Conservation (phyloP, 2,113 vertebrate genomes). For the Rattus rattus region DNA sequence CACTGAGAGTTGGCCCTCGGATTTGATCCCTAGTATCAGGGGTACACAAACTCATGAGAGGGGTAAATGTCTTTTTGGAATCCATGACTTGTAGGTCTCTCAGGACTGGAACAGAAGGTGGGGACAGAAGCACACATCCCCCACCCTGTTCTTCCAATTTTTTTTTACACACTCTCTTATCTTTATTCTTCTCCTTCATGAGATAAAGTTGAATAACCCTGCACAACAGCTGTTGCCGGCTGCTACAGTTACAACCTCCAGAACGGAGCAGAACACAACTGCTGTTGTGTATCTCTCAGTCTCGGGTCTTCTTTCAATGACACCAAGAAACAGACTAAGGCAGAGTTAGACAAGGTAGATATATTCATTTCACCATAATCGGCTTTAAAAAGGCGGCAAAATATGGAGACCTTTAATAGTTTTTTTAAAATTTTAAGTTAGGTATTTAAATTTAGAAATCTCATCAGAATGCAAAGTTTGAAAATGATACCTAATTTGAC, state of each 20-base stretch:
- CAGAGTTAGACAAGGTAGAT: neutral
- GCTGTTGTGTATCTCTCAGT: neutral
- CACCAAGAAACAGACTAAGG: neutral
- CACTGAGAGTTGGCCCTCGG: neutral
- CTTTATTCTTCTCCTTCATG: neutral
- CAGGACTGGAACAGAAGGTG: neutral
- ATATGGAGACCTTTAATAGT: conserved; percentile 76
- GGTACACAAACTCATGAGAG: neutral
- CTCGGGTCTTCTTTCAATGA: neutral
- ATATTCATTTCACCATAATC: conserved; percentile 73
- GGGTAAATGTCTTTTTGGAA: neutral
- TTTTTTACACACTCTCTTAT: neutral
- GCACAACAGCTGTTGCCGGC: neutral
- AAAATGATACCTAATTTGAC: conserved; percentile 82
- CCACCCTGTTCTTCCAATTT: neutral
- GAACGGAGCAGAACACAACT: neutral
- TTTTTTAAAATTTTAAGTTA: conserved; percentile 73
- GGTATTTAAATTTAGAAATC: conserved; percentile 71
- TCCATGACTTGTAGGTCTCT: neutral
- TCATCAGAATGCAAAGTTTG: conserved; percentile 82
- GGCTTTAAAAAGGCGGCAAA: conserved; percentile 78
- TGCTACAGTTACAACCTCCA: neutral
- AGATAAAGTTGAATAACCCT: neutral
- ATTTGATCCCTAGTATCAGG: neutral
- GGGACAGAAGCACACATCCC: no score